Base-by-base conservation (phyloP, 1,140 invertebrate species). In the Drosophila willistoni region DNA sequence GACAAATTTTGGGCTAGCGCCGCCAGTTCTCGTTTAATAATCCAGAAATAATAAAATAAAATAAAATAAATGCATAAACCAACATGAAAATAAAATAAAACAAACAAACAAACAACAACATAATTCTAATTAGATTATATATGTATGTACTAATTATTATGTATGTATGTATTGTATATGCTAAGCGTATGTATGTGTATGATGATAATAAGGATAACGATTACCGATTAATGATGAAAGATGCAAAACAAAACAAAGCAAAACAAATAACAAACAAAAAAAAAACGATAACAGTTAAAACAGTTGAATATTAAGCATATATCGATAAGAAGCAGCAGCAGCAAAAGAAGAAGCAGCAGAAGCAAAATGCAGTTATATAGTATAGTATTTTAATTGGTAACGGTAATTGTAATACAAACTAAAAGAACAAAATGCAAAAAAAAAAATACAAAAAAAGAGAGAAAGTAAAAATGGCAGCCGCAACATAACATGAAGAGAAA, bases 21-120 rank as follows among this genome's bases (percentile, higher is more conserved):
- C 64, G 66, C 69, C 80, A 77, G 69, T 83, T 84, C 77, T 84
- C 63, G 74, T 80, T 84, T 62, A 83, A 72, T 70, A 80, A 73
- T 76, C 73, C 72, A 68, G 22, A 62, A 67, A 59, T 29, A 7
- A 29, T 29, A 60, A 56, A 64, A 1, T 6, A 55, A 56, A 64
- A 22, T 34, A 14, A 36, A 64, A 56, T 6, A 33, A 7, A 22
- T 54, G 60, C 3, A 39, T 9, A 68, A 47, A 60, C 33, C 17
- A 39, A 47, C 41, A 64, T 29, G 29, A 25, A 47, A 12, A 36
- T 54, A 10, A 29, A 25, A 10, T 13, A 42, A 47, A 34, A 59
- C 56, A 68, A 47, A 47, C 22, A 72, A 61, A 33, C 42, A 51
- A 67, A 61, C 42, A 10, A 51, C 19, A 51, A 9, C 44, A 72